A percentile compares a stretch with the other conserved stretches of the same genome.
phyloP scores from a whole-genome alignment of 2,113 vertebrate species.

The Nothocercus julius region DNA sequence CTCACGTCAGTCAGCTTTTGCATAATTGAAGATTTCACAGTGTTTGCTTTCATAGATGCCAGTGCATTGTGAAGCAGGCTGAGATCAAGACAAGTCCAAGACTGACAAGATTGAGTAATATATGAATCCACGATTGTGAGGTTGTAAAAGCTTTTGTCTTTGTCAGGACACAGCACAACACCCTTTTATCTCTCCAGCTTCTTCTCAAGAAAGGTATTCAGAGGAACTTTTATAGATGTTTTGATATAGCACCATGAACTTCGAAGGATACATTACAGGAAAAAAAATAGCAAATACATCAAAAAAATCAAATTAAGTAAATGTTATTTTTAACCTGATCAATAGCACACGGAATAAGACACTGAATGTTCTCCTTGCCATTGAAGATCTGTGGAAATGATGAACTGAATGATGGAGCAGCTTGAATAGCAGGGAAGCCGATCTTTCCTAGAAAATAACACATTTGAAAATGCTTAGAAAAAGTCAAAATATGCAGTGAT shows the following conservation, averaged over 20 bases:
- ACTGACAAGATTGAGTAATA: not conserved
- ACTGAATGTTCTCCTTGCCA: slow-evolving; percentile 86
- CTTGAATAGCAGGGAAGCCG: slow-evolving; percentile 96
- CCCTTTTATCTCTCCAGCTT: not conserved
- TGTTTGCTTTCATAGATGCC: not conserved
- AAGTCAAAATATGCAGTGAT: not conserved
- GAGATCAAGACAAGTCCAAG: not conserved
- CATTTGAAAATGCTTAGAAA: not conserved
- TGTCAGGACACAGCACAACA: not conserved
- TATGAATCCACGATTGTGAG: not conserved
- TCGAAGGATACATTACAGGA: not conserved
- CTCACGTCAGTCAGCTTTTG: not conserved
- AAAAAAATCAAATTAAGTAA: not conserved
- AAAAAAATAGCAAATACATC: not conserved
- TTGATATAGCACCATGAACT: accelerated
- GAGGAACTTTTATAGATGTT: not conserved
- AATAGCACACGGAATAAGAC: slow-evolving; percentile 97
- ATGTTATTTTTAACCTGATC: slow-evolving; percentile 85
- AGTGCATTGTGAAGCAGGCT: not conserved
- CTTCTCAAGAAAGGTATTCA: not conserved
- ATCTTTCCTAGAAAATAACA: slow-evolving; percentile 88
- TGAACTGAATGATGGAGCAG: slow-evolving; percentile 94
- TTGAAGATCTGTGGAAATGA: slow-evolving; percentile 95
- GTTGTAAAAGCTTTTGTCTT: not conserved
- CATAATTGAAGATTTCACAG: not conserved